Evolutionary conservation across 2,113 vertebrate genomes (phyloP).

Genomic region (Tricholaema leucomelas): DNA sequence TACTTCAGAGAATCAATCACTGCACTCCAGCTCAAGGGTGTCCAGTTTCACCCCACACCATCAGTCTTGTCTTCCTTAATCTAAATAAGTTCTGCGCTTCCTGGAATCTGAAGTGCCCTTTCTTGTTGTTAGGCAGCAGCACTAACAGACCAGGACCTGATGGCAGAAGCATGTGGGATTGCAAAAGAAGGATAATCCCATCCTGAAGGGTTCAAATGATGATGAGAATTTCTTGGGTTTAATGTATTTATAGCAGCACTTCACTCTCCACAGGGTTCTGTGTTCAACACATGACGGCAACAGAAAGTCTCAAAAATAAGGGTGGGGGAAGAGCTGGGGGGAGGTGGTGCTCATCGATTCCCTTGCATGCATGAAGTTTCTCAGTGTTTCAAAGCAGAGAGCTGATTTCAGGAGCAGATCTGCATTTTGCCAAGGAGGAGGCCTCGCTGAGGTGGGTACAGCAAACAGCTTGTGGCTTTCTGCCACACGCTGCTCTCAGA

Average conservation of each 20-base stretch:
- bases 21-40: not conserved
- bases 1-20: conserved; percentile 24
- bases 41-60: conserved; percentile 14
- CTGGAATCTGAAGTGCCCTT: conserved; percentile 21
- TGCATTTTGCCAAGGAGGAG: not conserved
- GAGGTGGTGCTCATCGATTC: not conserved
- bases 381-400: not conserved
- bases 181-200: not conserved
- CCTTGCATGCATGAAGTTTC: not conserved
- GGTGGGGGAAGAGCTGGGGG: too few relatives aligned
- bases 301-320: not conserved
- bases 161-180: not conserved
- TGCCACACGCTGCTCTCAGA: not conserved
- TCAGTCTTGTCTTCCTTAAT: conserved; percentile 46
- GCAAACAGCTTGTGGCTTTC: not conserved
- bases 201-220: not conserved
- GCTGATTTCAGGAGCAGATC: not conserved
- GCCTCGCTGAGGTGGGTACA: not conserved
- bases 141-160: not conserved
- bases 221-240: not conserved
- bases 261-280: not conserved
- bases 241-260: not conserved
- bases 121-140: conserved; percentile 23
- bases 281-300: not conserved
- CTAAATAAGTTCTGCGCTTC: conserved; percentile 23